Percentiles rank a stretch among this genome's conserved stretches.
phyloP scores from a whole-genome alignment of 2,113 vertebrate genomes.

The Microcebus griseorufus region DNA sequence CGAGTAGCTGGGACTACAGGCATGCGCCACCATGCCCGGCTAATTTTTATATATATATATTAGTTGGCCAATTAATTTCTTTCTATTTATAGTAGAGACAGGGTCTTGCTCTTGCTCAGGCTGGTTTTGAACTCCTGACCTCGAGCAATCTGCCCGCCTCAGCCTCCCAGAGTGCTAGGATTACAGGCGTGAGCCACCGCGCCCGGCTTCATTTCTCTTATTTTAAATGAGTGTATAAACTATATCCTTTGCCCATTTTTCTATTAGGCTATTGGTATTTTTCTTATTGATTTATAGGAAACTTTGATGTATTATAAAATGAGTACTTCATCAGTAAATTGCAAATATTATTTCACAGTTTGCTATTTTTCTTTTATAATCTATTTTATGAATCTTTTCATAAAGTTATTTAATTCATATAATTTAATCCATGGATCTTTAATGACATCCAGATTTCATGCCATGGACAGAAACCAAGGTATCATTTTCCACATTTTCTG shows the following conservation, averaged over 20 bases:
- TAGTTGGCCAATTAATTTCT: no score
- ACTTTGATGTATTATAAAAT: neutral
- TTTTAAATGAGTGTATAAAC: neutral
- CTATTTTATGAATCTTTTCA: neutral
- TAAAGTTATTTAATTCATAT: neutral
- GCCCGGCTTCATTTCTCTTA: no score
- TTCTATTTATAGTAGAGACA: no score
- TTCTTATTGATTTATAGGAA: neutral
- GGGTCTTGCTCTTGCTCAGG: no score
- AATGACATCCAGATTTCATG: neutral
- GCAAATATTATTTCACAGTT: neutral
- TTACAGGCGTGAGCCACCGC: no score
- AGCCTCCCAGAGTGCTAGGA: no score
- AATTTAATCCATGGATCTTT: neutral
- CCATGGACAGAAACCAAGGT: neutral
- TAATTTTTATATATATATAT: no score
- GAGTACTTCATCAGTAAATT: neutral
- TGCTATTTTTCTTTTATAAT: neutral
- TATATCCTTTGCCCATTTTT: neutral
- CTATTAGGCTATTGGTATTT: neutral
- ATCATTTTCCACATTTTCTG: neutral
- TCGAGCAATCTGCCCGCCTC: no score
- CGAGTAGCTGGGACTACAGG: no score
- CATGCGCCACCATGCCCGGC: no score
- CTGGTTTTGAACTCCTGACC: no score